Evolutionary conservation across 2,797 vertebrate genomes (phyloP).

Genomic region (Pseudochaenichthys georgianus): DNA sequence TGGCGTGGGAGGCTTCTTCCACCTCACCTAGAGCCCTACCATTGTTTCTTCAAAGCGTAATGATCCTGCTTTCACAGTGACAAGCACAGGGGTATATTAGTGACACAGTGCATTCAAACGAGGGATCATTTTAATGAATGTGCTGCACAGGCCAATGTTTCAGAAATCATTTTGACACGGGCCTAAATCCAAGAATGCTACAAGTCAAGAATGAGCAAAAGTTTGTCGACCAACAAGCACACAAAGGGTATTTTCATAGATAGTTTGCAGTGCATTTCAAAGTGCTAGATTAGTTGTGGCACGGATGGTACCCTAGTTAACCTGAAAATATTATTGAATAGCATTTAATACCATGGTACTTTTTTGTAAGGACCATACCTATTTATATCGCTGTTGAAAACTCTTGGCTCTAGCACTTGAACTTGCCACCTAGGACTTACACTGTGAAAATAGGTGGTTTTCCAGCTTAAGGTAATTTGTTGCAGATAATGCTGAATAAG

Average conservation of each 20-base stretch:
- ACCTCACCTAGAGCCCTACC: slow-evolving; percentile 64
- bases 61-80: slow-evolving; percentile 54
- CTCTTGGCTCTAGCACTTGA: no score
- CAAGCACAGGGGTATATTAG: slow-evolving; percentile 60
- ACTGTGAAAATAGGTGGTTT: slow-evolving; percentile 14
- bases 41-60: slow-evolving; percentile 75
- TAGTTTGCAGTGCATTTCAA: background rate
- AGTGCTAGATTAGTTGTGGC: background rate
- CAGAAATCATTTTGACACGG: slow-evolving; percentile 33
- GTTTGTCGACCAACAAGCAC: background rate
- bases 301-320: background rate
- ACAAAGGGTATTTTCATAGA: background rate
- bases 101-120: slow-evolving; percentile 55
- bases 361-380: background rate
- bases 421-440: no score
- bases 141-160: slow-evolving; percentile 40
- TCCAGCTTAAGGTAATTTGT: slow-evolving; percentile 18
- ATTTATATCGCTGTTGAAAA: no score
- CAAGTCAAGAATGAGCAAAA: slow-evolving; percentile 19
- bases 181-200: slow-evolving; percentile 21
- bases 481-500: slow-evolving; percentile 37
- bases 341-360: no score
- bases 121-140: slow-evolving; percentile 61
- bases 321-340: background rate
- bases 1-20: slow-evolving; percentile 61